Evolutionary conservation across 2,113 vertebrate genomes (phyloP).

Genomic region (Tupaia tana): DNA sequence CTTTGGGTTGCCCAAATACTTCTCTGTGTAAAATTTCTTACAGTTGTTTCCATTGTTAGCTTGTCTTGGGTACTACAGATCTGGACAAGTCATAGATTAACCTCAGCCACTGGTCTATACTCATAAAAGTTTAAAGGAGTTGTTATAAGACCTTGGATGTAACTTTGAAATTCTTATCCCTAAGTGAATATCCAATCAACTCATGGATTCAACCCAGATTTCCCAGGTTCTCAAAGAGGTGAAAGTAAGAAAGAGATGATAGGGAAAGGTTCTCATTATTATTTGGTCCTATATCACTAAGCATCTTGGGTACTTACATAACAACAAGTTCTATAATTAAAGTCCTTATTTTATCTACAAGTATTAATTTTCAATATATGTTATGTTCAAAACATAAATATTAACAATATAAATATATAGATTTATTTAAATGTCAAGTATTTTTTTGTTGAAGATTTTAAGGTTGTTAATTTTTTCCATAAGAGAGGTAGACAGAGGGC

Average conservation of each 20-base stretch:
- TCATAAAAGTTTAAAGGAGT: not conserved
- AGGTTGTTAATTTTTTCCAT: too few species aligned
- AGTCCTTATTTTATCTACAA: not conserved
- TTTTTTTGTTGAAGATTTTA: slow-evolving; percentile 47
- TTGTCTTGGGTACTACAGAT: not conserved
- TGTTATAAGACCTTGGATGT: not conserved
- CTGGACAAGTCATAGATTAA: not conserved
- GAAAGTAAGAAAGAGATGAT: not conserved
- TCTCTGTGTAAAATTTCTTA: not conserved
- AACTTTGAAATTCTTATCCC: not conserved
- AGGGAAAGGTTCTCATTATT: not conserved
- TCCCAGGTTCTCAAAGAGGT: not conserved
- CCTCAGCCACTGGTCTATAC: not conserved
- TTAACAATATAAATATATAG: not conserved
- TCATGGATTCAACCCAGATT: not conserved
- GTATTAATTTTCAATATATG: slow-evolving; percentile 45
- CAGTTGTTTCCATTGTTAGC: not conserved
- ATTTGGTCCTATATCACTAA: not conserved
- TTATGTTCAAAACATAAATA: slow-evolving; percentile 54
- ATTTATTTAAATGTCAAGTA: slow-evolving; percentile 32
- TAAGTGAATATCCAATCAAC: not conserved
- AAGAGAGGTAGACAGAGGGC: too few species aligned
- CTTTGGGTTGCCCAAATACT: not conserved
- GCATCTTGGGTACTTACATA: not conserved
- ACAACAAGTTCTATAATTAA: slow-evolving; percentile 26